Evolutionary conservation across 2,797 vertebrate species (phyloP).

Genomic region (Takifugu rubripes): DNA sequence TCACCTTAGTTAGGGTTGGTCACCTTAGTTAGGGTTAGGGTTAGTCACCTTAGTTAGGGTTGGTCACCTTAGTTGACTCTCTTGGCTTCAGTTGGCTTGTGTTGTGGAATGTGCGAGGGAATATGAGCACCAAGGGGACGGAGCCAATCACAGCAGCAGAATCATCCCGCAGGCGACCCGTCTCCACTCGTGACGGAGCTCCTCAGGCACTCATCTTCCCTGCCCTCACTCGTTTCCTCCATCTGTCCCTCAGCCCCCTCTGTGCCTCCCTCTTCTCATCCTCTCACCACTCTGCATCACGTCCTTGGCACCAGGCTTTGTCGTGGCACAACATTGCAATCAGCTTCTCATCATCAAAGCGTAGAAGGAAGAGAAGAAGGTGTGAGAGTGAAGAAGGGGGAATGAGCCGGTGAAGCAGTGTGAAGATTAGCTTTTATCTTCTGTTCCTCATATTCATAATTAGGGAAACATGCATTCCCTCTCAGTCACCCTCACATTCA

Average conservation of each 20-base stretch:
- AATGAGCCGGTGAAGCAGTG: conserved; percentile 35
- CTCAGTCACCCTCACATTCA: too few relatives aligned
- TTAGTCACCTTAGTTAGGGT: too few relatives aligned
- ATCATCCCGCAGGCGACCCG: conserved; percentile 85
- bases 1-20: too few relatives aligned
- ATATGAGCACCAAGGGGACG: conserved; percentile 51
- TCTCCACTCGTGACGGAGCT: conserved; percentile 84
- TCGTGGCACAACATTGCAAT: conserved; percentile 58
- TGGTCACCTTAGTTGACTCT: conserved; percentile 2
- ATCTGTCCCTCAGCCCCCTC: conserved; percentile 29
- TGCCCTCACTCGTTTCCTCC: conserved; percentile 53
- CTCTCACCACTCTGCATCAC: conserved; percentile 42
- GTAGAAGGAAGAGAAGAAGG: conserved; percentile 68
- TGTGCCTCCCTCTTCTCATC: conserved; percentile 11
- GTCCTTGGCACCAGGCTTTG: conserved; percentile 46
- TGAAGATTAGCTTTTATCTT: not conserved
- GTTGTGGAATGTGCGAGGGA: conserved; percentile 47
- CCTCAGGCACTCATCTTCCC: conserved; percentile 79
- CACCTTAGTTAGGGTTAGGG: too few relatives aligned
- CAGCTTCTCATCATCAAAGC: conserved; percentile 73
- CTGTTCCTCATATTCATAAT: conserved; percentile 28
- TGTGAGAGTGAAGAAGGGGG: conserved; percentile 31
- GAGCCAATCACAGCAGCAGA: conserved; percentile 83
- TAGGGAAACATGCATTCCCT: conserved; percentile 25
- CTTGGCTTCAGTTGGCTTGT: conserved; percentile 39